Evolutionary conservation across 1,140 invertebrate species (phyloP).

Genomic region (Aphaenogaster floridana): DNA sequence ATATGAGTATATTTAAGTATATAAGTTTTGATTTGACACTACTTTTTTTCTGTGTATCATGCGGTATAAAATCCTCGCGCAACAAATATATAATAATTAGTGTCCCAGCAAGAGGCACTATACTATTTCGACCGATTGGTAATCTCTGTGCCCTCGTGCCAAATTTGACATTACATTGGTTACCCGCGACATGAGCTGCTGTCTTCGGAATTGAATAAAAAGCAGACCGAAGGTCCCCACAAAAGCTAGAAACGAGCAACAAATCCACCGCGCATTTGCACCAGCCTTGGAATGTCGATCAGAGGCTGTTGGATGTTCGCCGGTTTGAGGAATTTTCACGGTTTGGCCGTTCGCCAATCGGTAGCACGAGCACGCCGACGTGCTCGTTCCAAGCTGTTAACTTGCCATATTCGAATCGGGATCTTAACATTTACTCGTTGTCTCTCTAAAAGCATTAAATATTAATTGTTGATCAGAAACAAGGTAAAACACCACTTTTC

Average conservation of each 20-base stretch:
- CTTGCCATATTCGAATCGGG: conserved; percentile 29
- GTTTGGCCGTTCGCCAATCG: conserved; percentile 33
- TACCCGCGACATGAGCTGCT: background rate
- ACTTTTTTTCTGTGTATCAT: background rate
- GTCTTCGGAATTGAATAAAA: conserved; percentile 35
- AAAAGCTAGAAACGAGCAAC: conserved; percentile 31
- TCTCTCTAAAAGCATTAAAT: too few species aligned
- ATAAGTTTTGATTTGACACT: background rate
- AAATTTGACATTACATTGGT: too few species aligned
- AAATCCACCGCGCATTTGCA: background rate
- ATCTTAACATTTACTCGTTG: too few species aligned
- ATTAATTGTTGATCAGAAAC: too few species aligned
- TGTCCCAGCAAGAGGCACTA: too few species aligned
- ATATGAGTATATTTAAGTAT: too few species aligned
- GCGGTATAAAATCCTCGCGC: background rate
- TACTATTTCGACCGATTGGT: too few species aligned
- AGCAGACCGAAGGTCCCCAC: background rate
- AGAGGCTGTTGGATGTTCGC: conserved; percentile 6
- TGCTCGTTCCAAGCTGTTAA: conserved; percentile 35
- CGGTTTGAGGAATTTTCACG: conserved; percentile 35
- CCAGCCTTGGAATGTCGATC: conserved; percentile 44
- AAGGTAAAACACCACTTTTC: too few species aligned
- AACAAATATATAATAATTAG: background rate
- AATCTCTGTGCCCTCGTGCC: too few species aligned
- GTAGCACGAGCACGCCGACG: background rate